Conservation (phyloP, 2,888 invertebrate genomes). For the Andrena flavipes region DNA sequence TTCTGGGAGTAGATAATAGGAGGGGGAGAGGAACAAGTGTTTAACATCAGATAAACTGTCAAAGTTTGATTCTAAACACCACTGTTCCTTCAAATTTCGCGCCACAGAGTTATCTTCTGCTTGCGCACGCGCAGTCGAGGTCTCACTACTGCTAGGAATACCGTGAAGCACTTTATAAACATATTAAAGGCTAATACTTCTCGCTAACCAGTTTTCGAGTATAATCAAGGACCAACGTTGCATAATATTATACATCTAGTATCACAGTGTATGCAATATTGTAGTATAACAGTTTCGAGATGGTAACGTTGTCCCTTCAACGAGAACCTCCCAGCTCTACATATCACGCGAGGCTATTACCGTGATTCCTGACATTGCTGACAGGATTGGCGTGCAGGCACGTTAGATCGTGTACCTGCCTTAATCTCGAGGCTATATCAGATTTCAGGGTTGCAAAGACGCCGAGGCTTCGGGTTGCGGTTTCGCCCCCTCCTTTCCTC, state of each 20-base stretch:
- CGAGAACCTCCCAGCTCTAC: not conserved
- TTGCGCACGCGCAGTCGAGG: no score
- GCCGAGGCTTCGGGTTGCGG: conserved; percentile 52
- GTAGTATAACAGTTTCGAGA: not conserved
- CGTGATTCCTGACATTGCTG: conserved; percentile 50
- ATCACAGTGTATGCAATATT: not conserved
- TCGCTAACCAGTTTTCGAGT: not conserved
- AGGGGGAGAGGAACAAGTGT: no score
- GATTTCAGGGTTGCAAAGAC: conserved; percentile 51
- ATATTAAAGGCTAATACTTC: no score
- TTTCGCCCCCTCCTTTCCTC: conserved; percentile 27
- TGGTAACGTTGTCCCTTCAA: conserved; percentile 18
- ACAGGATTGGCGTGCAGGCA: conserved; percentile 47
- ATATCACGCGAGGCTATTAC: conserved; percentile 21
- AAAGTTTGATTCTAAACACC: no score
- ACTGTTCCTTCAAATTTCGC: no score
- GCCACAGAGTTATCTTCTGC: no score
- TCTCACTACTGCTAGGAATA: no score
- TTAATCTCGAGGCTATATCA: conserved; percentile 51
- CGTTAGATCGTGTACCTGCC: conserved; percentile 48
- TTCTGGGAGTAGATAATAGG: no score
- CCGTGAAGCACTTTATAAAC: no score
- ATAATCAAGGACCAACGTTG: not conserved
- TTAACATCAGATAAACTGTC: no score
- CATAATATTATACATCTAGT: not conserved